These are phyloP conservation scores for Latrodectus geometricus DNA, from an alignment of 1,140 invertebrate genomes.

Conservation along the genomic window DNA sequence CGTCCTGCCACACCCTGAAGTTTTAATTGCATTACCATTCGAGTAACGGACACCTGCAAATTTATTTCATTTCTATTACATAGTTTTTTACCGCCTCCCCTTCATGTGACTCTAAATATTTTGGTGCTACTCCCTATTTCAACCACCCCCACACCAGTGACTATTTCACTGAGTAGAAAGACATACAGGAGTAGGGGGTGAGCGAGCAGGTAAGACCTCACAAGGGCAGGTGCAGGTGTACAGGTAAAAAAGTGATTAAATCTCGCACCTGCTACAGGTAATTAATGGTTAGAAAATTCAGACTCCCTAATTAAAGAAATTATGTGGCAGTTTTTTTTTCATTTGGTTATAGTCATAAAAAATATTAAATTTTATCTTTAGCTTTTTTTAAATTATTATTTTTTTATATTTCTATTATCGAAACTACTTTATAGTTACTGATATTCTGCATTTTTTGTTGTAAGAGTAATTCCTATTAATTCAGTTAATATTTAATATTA, in stretches of 20 bases:
- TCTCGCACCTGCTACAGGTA: slow-evolving; percentile 45
- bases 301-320: slow-evolving; percentile 36
- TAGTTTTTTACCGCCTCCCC: background rate
- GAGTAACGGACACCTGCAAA: background rate
- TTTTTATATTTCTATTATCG: background rate
- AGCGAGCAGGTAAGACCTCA: background rate
- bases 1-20: too few species aligned
- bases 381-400: background rate
- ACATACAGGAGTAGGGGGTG: background rate
- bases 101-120: background rate
- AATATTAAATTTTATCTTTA: background rate
- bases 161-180: background rate
- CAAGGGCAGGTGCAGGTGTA: slow-evolving; percentile 38
- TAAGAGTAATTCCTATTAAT: too few species aligned
- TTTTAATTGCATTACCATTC: background rate
- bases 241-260: slow-evolving; percentile 48
- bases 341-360: background rate
- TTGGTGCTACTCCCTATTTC: background rate
- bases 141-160: slow-evolving; percentile 1
- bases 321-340: background rate
- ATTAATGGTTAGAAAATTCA: slow-evolving; percentile 49
- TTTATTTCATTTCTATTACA: background rate
- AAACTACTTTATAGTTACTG: background rate
- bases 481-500: too few species aligned
- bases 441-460: too few species aligned